Conservation (phyloP, 2,113 vertebrate genomes). For the Rhea pennata region DNA sequence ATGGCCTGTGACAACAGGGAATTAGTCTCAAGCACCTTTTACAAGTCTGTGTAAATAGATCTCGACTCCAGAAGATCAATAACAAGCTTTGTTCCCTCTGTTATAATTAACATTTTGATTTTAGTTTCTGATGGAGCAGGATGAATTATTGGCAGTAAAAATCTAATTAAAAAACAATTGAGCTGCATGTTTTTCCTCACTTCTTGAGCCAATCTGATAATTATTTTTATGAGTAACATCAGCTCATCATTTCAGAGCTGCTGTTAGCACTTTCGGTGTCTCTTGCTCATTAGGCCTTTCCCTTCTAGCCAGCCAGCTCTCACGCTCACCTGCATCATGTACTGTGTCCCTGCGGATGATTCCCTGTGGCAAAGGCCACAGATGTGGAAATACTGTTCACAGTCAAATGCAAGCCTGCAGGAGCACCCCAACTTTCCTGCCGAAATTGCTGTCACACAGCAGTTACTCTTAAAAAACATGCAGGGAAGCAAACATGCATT, state of each 20-base stretch:
- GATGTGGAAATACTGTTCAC: neutral
- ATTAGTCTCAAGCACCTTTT: neutral
- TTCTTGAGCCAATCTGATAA: neutral
- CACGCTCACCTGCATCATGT: neutral
- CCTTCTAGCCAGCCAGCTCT: neutral
- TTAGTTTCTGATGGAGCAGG: neutral
- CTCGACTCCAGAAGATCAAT: neutral
- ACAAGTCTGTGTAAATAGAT: neutral
- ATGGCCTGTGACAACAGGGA: neutral
- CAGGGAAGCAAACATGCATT: neutral
- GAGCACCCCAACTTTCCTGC: neutral
- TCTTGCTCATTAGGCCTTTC: neutral
- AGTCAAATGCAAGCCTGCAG: neutral
- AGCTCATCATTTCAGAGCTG: neutral
- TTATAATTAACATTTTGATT: neutral
- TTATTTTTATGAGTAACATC: neutral
- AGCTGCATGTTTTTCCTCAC: neutral
- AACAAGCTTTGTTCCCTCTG: neutral
- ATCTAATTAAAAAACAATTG: neutral
- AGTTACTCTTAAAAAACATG: accelerated
- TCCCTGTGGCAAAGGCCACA: neutral
- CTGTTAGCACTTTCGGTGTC: neutral
- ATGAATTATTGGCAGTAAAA: neutral
- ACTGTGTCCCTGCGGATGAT: neutral
- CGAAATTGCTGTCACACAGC: neutral